phyloP scores from a whole-genome alignment of 2,797 vertebrate species.

The Rhodeus uyekii region DNA sequence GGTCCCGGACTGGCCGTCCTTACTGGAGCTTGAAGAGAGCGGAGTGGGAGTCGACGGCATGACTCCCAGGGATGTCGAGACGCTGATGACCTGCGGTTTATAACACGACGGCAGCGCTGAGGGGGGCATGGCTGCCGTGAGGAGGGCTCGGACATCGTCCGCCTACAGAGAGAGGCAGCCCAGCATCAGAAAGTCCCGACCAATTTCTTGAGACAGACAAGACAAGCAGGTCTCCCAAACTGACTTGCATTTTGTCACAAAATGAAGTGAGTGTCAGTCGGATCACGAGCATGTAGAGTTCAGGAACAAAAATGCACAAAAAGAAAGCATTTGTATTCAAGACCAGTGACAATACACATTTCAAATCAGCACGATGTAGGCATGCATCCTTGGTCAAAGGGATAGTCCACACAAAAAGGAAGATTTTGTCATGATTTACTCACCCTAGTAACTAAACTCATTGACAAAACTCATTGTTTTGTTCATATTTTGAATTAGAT shows the following conservation, averaged over 20 bases:
- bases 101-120: conserved; percentile 92
- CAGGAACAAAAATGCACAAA: neutral
- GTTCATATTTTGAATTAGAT: neutral
- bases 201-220: neutral
- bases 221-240: neutral
- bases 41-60: conserved; percentile 65
- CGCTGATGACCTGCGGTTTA: conserved; percentile 94
- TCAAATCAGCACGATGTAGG: neutral
- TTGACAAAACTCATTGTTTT: neutral
- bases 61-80: conserved; percentile 76
- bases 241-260: neutral
- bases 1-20: conserved; percentile 4
- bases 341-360: neutral
- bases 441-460: neutral
- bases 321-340: neutral
- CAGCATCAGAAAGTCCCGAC: neutral
- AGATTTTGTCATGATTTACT: neutral
- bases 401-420: neutral
- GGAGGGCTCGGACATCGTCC: conserved; percentile 91
- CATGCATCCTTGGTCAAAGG: neutral
- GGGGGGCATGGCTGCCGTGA: conserved; percentile 96
- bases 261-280: neutral
- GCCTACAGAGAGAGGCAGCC: conserved; percentile 73
- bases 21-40: conserved; percentile 59
- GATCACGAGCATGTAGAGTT: conserved; percentile 10